Conservation (phyloP, 1,140 invertebrate species). For the Papilio machaon region DNA sequence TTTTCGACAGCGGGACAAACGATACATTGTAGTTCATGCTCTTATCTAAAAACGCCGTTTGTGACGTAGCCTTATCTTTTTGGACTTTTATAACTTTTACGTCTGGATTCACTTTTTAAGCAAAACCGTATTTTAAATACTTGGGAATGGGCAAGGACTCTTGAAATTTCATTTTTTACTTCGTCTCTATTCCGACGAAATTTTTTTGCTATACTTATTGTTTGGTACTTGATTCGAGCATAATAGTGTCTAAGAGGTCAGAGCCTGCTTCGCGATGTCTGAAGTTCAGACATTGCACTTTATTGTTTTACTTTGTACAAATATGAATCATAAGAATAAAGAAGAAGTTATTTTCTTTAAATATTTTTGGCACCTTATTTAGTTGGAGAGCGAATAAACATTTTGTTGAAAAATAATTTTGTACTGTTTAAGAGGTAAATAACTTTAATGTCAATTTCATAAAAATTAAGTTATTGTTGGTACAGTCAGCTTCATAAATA, state of each 20-base stretch:
- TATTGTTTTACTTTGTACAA: not conserved
- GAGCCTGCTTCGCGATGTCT: not conserved
- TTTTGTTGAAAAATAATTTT: too few relatives aligned
- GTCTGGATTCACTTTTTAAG: slow-evolving; percentile 10
- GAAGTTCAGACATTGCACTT: slow-evolving; percentile 8
- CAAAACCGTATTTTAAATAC: slow-evolving; percentile 34
- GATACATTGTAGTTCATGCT: slow-evolving; percentile 33
- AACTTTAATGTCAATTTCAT: too few relatives aligned
- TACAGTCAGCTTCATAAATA: too few relatives aligned
- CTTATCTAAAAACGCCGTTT: slow-evolving; percentile 36
- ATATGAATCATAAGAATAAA: not conserved
- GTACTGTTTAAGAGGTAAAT: too few relatives aligned
- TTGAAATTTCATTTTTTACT: slow-evolving; percentile 27
- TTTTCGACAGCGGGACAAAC: slow-evolving; percentile 33
- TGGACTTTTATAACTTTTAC: slow-evolving; percentile 29
- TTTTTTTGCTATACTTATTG: slow-evolving; percentile 32
- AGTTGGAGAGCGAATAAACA: too few relatives aligned
- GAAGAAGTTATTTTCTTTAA: not conserved
- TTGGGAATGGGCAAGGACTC: not conserved
- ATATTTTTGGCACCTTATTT: too few relatives aligned
- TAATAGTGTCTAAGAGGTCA: slow-evolving; percentile 30
- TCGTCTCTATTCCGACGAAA: slow-evolving; percentile 26
- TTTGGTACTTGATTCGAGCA: slow-evolving; percentile 28
- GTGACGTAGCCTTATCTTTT: slow-evolving; percentile 32
- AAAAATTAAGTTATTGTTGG: too few relatives aligned